Conservation (phyloP, 2,797 vertebrate genomes). For the Threskiornis aethiopicus region DNA sequence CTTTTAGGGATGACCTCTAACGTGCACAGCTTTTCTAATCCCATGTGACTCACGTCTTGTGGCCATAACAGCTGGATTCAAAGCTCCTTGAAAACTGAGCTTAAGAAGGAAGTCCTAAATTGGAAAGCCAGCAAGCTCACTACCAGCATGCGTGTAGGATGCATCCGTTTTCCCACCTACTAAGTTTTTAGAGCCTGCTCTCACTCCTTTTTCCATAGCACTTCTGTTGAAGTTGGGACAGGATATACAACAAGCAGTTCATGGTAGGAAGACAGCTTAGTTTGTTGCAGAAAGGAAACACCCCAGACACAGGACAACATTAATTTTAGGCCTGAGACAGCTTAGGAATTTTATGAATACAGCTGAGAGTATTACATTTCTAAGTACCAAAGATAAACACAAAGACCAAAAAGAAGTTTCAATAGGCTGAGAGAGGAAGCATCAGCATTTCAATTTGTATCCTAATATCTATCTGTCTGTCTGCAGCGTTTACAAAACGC, state of each 20-base stretch:
- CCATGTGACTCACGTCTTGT: not conserved
- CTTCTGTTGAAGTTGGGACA: not conserved
- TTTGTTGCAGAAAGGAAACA: slow-evolving; percentile 10
- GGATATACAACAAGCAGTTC: not conserved
- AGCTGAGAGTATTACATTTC: not conserved
- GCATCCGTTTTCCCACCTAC: not conserved
- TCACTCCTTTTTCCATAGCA: not conserved
- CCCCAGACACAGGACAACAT: not conserved
- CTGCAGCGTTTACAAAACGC: not conserved
- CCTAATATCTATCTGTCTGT: not conserved
- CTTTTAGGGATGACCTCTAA: not conserved
- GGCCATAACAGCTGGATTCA: not conserved
- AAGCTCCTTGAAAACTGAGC: not conserved
- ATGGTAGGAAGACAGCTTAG: not conserved
- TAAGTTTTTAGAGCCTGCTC: not conserved
- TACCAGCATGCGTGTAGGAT: not conserved
- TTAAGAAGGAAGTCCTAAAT: not conserved
- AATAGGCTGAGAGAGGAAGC: not conserved
- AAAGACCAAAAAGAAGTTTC: not conserved
- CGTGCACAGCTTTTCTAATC: not conserved
- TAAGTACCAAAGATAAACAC: not conserved
- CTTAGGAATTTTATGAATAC: not conserved
- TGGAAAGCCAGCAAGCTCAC: not conserved
- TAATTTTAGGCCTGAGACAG: not conserved
- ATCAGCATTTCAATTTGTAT: not conserved